These are phyloP conservation scores for Macquaria ambigua DNA, from an alignment of 2,113 vertebrate genomes.

Conservation along the genomic window DNA sequence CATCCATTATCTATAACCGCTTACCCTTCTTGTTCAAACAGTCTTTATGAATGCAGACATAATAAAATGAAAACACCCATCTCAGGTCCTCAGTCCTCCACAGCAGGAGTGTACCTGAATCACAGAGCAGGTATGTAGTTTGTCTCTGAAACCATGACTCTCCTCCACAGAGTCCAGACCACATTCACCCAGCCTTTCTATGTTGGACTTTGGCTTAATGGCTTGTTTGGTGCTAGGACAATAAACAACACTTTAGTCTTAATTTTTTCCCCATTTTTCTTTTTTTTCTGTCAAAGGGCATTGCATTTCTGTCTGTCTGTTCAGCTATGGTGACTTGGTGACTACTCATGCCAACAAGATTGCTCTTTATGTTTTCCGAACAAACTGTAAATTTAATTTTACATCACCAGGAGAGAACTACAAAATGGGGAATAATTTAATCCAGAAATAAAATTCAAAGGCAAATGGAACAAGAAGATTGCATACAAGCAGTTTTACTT, in stretches of 20 bases:
- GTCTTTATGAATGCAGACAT: neutral
- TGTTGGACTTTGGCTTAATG: neutral
- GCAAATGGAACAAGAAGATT: neutral
- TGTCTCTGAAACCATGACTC: neutral
- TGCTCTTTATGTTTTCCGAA: neutral
- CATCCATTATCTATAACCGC: no score
- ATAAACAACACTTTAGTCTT: no score
- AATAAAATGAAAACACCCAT: neutral
- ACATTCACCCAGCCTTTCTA: neutral
- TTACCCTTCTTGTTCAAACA: no score
- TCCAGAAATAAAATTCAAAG: neutral
- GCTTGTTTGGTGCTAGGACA: neutral
- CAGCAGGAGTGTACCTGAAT: neutral
- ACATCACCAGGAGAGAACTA: neutral
- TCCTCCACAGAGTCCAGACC: constrained; percentile 1
- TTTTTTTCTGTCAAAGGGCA: neutral
- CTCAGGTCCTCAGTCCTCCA: neutral
- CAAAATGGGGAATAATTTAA: neutral
- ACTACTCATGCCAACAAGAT: neutral
- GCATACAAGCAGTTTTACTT: neutral
- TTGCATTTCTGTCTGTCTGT: no score
- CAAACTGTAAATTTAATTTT: neutral
- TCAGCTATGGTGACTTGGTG: no score
- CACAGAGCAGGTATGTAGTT: neutral
- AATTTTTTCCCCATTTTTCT: no score